phyloP scores from a whole-genome alignment of 2,113 vertebrate species.

The Nibea albiflora region DNA sequence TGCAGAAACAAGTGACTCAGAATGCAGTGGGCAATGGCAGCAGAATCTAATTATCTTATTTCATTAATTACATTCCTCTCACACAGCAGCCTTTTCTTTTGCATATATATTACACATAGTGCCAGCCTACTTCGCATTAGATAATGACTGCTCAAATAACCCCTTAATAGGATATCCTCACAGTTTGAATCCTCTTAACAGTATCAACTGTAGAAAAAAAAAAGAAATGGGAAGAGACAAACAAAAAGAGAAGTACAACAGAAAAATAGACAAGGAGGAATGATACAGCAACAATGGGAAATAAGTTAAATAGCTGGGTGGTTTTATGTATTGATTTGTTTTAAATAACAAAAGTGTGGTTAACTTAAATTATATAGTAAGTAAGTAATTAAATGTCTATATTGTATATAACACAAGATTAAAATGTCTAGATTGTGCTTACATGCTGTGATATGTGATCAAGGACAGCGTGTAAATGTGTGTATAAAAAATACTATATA shows the following conservation, averaged over 20 bases:
- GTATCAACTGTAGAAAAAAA: background rate
- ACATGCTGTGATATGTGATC: background rate
- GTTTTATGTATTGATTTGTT: no score
- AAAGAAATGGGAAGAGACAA: background rate
- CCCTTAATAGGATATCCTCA: background rate
- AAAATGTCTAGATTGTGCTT: background rate
- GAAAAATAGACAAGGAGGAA: background rate
- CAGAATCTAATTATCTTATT: background rate
- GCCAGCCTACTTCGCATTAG: background rate
- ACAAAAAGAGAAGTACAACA: background rate
- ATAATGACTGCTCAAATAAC: background rate
- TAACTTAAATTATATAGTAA: background rate
- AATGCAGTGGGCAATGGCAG: background rate
- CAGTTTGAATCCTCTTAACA: background rate
- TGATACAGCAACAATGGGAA: no score
- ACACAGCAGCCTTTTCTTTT: background rate
- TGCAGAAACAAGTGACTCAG: constrained; percentile 40
- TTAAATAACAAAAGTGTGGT: no score
- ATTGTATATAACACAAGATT: background rate
- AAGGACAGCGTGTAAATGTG: background rate
- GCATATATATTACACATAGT: background rate
- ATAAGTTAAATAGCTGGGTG: no score
- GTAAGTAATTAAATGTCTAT: background rate
- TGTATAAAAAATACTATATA: background rate
- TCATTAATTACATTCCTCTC: background rate